phyloP scores from a whole-genome alignment of 2,797 vertebrate species.

The Hypotaenidia okinawae region DNA sequence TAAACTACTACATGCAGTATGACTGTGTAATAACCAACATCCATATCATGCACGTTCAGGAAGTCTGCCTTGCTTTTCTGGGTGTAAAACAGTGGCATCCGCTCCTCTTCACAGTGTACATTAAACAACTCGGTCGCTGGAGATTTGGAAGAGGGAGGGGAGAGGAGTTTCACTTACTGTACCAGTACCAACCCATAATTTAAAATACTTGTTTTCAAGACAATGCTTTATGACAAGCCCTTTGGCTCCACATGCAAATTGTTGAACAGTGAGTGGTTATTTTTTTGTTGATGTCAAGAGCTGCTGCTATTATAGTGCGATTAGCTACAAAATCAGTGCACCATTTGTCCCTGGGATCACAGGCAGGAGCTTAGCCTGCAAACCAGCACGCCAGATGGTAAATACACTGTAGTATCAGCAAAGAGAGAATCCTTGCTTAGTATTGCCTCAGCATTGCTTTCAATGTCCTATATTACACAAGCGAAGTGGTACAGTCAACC shows the following conservation, averaged over 20 bases:
- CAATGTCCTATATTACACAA: not conserved
- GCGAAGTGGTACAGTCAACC: not conserved
- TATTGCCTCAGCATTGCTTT: not conserved
- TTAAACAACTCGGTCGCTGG: not conserved
- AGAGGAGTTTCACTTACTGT: not conserved
- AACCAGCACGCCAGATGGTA: not conserved
- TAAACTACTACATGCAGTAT: not conserved
- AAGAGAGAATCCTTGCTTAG: not conserved
- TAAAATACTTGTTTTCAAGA: not conserved
- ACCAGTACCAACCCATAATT: not conserved
- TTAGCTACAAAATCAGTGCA: slow-evolving; percentile 19
- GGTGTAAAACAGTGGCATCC: not conserved
- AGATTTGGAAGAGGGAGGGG: not conserved
- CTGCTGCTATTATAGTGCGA: not conserved
- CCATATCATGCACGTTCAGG: not conserved
- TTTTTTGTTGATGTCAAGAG: not conserved
- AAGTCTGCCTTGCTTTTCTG: not conserved
- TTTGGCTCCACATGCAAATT: not conserved
- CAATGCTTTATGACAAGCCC: not conserved
- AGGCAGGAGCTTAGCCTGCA: not conserved
- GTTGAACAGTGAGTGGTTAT: not conserved
- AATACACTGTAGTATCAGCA: not conserved
- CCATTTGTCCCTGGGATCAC: slow-evolving; percentile 30
- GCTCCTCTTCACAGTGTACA: not conserved
- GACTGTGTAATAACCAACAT: not conserved